phyloP scores from a whole-genome alignment of 2,888 invertebrate genomes.

The Arge pagana region DNA sequence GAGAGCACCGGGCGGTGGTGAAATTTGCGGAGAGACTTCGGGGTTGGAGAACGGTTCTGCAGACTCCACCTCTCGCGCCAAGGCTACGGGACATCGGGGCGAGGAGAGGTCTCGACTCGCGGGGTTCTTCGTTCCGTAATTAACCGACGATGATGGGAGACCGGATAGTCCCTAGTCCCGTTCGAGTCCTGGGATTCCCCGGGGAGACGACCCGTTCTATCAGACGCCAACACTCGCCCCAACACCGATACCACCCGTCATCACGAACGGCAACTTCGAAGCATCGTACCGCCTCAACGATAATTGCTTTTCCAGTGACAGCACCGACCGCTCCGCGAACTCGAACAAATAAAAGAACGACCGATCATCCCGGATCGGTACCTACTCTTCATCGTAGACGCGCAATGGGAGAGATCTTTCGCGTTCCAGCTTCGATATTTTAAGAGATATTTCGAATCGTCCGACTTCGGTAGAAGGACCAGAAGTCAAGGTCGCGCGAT shows the following conservation, averaged over 20 bases:
- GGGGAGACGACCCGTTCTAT: conserved; percentile 54
- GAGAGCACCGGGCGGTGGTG: no score
- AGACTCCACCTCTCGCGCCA: conserved; percentile 17
- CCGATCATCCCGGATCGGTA: no score
- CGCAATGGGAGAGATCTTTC: no score
- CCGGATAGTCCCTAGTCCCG: conserved; percentile 44
- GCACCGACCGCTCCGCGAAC: conserved; percentile 8
- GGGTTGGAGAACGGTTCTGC: conserved; percentile 12
- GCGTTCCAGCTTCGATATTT: no score
- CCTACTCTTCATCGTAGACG: no score
- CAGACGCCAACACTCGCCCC: conserved; percentile 54
- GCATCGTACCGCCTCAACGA: conserved; percentile 56
- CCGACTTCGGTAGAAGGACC: no score
- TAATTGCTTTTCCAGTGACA: conserved; percentile 49
- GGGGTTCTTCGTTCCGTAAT: conserved; percentile 41
- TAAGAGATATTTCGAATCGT: no score
- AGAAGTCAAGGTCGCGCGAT: no score
- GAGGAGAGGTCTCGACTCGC: no score
- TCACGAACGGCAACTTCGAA: conserved; percentile 15
- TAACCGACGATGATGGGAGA: conserved; percentile 48
- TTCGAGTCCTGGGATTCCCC: conserved; percentile 53
- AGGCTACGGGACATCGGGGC: no score
- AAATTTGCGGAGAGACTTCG: conserved; percentile 7
- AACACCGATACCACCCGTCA: conserved; percentile 36
- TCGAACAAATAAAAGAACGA: conserved; percentile 16